Percentiles rank a stretch among this genome's conserved stretches.
phyloP scores from a whole-genome alignment of 2,888 invertebrate genomes.

The Linnaemya tessellans region DNA sequence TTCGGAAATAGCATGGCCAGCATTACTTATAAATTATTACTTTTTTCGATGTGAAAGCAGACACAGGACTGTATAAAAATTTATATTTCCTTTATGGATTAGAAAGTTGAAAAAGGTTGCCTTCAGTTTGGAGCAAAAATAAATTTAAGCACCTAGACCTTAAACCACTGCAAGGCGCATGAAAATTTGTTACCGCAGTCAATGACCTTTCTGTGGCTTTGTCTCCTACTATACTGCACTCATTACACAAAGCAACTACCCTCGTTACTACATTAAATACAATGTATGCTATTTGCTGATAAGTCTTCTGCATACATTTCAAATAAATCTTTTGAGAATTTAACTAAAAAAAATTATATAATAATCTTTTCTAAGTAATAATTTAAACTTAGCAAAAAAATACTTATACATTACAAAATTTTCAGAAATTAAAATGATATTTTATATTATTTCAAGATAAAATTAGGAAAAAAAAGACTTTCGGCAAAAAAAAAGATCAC shows the following conservation, averaged over 20 bases:
- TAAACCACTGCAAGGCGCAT: neutral
- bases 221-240: neutral
- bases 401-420: neutral
- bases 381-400: neutral
- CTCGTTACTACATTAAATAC: neutral
- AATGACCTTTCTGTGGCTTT: neutral
- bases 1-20: too few relatives aligned
- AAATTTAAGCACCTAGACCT: too few relatives aligned
- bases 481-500: conserved; percentile 2
- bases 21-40: too few relatives aligned
- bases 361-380: neutral
- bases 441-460: neutral
- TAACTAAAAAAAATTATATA: neutral
- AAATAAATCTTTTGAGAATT: neutral
- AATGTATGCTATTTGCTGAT: conserved; percentile 7
- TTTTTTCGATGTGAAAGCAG: too few relatives aligned
- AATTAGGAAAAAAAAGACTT: neutral
- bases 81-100: too few relatives aligned
- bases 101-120: too few relatives aligned
- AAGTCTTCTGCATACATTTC: neutral
- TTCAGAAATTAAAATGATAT: neutral
- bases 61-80: too few relatives aligned
- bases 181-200: neutral
- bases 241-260: neutral
- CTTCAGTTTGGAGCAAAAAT: too few relatives aligned